A percentile compares a stretch with the other conserved stretches of the same genome.
phyloP scores from a whole-genome alignment of 2,113 vertebrate genomes.

The Chlorodrepanis virens region DNA sequence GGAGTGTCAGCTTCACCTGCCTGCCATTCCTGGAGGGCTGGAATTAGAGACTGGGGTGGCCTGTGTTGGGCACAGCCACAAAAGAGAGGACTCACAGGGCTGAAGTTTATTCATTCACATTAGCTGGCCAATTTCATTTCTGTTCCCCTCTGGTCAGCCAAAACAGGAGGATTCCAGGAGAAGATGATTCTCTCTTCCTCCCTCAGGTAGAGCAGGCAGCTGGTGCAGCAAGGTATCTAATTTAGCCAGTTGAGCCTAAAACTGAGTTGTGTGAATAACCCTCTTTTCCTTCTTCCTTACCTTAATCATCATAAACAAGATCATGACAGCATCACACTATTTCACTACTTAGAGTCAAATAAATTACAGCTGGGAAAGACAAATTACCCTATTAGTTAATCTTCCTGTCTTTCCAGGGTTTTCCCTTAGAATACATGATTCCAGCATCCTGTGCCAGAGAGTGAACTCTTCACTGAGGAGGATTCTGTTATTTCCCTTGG shows the following conservation, averaged over 20 bases:
- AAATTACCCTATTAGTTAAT: slow-evolving; percentile 61
- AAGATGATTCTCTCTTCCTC: not conserved
- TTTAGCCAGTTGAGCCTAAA: slow-evolving; percentile 6
- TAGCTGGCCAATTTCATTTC: not conserved
- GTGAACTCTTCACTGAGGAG: slow-evolving; percentile 19
- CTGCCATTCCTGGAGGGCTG: not conserved
- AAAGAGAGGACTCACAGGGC: not conserved
- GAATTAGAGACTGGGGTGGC: not conserved
- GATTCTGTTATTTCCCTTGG: slow-evolving; percentile 48
- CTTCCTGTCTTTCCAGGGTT: slow-evolving; percentile 49
- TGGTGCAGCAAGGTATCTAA: not conserved
- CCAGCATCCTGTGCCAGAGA: not conserved
- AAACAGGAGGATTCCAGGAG: not conserved
- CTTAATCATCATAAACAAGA: slow-evolving; percentile 68
- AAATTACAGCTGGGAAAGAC: slow-evolving; percentile 56
- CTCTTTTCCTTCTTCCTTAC: slow-evolving; percentile 7
- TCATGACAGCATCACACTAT: slow-evolving; percentile 50
- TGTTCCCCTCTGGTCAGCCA: not conserved
- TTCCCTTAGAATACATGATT: slow-evolving; percentile 50
- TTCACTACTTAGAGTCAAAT: slow-evolving; percentile 59
- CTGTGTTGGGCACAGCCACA: not conserved
- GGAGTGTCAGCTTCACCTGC: accelerated
- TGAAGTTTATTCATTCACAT: not conserved
- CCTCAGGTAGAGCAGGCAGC: not conserved
- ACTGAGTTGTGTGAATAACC: not conserved